phyloP scores from a whole-genome alignment of 2,888 invertebrate species.

The Hyalella azteca region DNA sequence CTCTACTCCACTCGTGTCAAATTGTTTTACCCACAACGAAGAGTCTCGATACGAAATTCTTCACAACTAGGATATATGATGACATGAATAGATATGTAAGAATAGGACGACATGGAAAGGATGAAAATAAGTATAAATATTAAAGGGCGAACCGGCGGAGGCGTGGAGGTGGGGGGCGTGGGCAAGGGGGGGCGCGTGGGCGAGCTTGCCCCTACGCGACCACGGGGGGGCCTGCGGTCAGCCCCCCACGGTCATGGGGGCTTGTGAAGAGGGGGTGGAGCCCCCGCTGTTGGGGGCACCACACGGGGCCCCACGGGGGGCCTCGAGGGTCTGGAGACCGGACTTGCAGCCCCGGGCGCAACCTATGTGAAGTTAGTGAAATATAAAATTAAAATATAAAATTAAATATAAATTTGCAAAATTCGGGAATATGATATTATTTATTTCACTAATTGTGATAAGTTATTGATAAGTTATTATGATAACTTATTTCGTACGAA shows the following conservation, averaged over 20 bases:
- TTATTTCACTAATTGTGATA: not conserved
- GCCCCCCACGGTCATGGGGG: conserved; percentile 32
- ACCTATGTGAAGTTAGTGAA: not conserved
- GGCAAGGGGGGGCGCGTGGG: not conserved
- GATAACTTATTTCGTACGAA: too few relatives aligned
- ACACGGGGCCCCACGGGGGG: not conserved
- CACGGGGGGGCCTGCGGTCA: conserved; percentile 35
- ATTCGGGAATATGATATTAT: not conserved
- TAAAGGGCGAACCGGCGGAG: not conserved
- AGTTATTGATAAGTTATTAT: too few relatives aligned
- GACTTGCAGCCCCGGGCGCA: conserved; percentile 26
- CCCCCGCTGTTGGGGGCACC: conserved; percentile 10
- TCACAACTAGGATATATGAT: too few relatives aligned
- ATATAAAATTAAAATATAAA: not conserved
- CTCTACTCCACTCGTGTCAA: too few relatives aligned
- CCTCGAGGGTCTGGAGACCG: not conserved
- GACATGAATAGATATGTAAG: too few relatives aligned
- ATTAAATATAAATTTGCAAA: not conserved
- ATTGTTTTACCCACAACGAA: too few relatives aligned
- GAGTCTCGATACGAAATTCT: too few relatives aligned
- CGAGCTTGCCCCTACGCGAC: not conserved
- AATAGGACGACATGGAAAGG: too few relatives aligned
- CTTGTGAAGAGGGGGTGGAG: conserved; percentile 22
- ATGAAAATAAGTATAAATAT: too few relatives aligned
- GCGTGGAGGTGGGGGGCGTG: not conserved